phyloP scores from a whole-genome alignment of 2,888 invertebrate species.

The Resseliella maxima region DNA sequence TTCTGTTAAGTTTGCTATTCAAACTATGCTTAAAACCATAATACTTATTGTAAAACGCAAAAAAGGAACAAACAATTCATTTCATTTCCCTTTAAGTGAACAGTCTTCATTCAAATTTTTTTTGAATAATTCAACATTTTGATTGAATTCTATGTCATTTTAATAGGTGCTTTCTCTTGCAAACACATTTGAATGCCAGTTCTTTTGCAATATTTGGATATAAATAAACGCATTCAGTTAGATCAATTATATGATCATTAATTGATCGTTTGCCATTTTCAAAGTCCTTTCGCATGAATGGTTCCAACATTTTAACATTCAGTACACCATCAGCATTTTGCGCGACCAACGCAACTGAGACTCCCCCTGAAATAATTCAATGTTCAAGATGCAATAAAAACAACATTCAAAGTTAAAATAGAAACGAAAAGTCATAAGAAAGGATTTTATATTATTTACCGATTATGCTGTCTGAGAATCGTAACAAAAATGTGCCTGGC shows the following conservation, averaged over 20 bases:
- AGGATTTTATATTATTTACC: conserved; percentile 61
- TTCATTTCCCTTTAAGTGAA: too few relatives aligned
- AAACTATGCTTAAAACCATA: too few relatives aligned
- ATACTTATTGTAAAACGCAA: too few relatives aligned
- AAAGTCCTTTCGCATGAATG: conserved; percentile 94
- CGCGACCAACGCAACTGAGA: conserved; percentile 93
- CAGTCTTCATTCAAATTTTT: too few relatives aligned
- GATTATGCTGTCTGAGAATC: conserved; percentile 96
- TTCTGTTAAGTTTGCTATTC: too few relatives aligned
- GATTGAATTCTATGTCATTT: too few relatives aligned
- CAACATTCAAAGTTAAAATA: conserved; percentile 17
- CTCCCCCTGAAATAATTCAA: conserved; percentile 75
- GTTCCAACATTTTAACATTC: conserved; percentile 84
- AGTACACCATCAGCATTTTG: conserved; percentile 70
- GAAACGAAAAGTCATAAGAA: background rate
- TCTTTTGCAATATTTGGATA: conserved; percentile 92
- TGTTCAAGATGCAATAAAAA: too few relatives aligned
- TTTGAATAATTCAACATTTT: too few relatives aligned
- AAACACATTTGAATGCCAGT: conserved; percentile 89
- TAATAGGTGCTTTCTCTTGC: too few relatives aligned
- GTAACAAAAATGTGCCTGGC: conserved; percentile 89
- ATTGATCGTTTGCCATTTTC: conserved; percentile 88
- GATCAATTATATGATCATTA: conserved; percentile 90
- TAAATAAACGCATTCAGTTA: conserved; percentile 82
- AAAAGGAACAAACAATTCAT: too few relatives aligned